These are phyloP conservation scores for Tetropium fuscum DNA, from an alignment of 2,888 invertebrate species.

Conservation along the genomic window DNA sequence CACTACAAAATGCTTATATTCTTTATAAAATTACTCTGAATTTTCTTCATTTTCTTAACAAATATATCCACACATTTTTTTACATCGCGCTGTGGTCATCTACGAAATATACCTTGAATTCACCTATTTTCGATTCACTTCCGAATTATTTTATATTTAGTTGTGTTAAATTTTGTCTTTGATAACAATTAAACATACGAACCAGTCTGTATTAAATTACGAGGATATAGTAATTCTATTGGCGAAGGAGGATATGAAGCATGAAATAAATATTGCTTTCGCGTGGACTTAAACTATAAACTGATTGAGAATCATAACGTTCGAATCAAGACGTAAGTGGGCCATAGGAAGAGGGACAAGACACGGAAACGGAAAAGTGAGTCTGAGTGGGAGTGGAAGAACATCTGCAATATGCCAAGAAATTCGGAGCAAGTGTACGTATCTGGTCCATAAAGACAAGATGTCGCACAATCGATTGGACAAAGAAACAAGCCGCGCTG, in stretches of 20 bases:
- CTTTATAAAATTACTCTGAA: no score
- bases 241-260: no score
- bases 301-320: slow-evolving; percentile 44
- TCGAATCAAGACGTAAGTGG: slow-evolving; percentile 50
- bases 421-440: slow-evolving; percentile 57
- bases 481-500: slow-evolving; percentile 61
- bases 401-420: slow-evolving; percentile 56
- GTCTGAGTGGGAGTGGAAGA: slow-evolving; percentile 45
- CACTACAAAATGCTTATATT: no score
- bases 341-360: slow-evolving; percentile 36
- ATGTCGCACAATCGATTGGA: slow-evolving; percentile 65
- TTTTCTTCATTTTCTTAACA: no score
- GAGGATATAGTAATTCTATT: slow-evolving; percentile 6
- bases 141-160: no score
- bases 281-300: slow-evolving; percentile 19
- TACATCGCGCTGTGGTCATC: no score
- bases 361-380: slow-evolving; percentile 42
- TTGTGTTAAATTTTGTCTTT: no score
- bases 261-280: slow-evolving; percentile 14
- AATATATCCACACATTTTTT: no score
- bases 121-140: no score
- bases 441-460: slow-evolving; percentile 64
- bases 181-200: no score
- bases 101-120: no score
- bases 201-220: slow-evolving; percentile 4